Percentiles rank a stretch among this genome's conserved stretches.
These are phyloP conservation scores for Drosophila cardini DNA, from an alignment of 1,140 invertebrate genomes.

Conservation along the genomic window DNA sequence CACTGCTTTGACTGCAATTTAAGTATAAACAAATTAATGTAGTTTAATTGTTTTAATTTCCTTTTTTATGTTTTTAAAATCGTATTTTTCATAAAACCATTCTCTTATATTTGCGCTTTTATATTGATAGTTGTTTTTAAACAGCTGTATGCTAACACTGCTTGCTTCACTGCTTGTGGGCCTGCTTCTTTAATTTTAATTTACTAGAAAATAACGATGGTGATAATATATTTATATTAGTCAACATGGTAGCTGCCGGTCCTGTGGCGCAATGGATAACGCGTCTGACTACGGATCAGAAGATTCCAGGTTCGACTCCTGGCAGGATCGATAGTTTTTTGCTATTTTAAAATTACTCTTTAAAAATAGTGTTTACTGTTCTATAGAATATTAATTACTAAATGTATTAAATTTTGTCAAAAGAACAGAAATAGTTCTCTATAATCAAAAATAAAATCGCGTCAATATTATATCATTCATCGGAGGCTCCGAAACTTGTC, in stretches of 20 bases:
- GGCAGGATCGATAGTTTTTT: conserved; percentile 86
- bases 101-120: not conserved
- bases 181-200: conserved; percentile 6
- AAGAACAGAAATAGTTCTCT: not conserved
- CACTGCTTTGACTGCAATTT: not conserved
- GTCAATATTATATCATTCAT: not conserved
- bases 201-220: not conserved
- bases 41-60: too few relatives aligned
- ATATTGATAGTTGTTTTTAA: not conserved
- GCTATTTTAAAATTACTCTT: not conserved
- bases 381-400: too few relatives aligned
- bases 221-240: conserved; percentile 7
- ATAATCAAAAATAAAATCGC: not conserved
- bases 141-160: conserved; percentile 13
- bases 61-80: not conserved
- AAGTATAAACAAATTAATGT: not conserved
- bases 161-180: conserved; percentile 23
- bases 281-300: conserved; percentile 90
- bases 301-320: conserved; percentile 91
- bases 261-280: conserved; percentile 90
- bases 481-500: too few relatives aligned
- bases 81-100: not conserved
- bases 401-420: too few relatives aligned
- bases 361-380: not conserved
- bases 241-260: conserved; percentile 58